Evolutionary conservation across 2,888 invertebrate species (phyloP).

Genomic region (Hypercompe scribonia): DNA sequence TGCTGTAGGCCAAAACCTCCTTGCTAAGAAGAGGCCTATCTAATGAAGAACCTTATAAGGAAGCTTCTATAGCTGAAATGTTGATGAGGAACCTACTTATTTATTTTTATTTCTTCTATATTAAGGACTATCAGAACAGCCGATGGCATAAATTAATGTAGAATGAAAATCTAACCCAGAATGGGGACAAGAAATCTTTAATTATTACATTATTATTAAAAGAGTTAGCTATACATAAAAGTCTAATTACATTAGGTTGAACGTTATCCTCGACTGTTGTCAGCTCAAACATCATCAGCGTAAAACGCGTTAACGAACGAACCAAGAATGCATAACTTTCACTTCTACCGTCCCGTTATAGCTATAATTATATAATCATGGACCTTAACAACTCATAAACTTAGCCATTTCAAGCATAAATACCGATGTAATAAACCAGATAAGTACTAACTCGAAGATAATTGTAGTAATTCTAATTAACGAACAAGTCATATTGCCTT

Average conservation of each 20-base stretch:
- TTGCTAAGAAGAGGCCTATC: too few relatives aligned
- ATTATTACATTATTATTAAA: neutral
- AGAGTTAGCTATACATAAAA: neutral
- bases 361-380: neutral
- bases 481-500: neutral
- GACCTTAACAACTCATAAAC: conserved; percentile 5
- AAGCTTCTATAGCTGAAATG: too few relatives aligned
- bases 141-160: too few relatives aligned
- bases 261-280: neutral
- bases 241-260: neutral
- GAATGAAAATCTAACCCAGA: too few relatives aligned
- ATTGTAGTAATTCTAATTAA: neutral
- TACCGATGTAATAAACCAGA: neutral
- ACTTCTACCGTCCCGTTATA: conserved; percentile 1
- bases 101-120: too few relatives aligned
- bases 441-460: neutral
- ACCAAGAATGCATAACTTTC: conserved; percentile 4
- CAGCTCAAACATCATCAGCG: neutral
- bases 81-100: too few relatives aligned
- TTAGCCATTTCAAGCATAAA: conserved; percentile 1
- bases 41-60: too few relatives aligned
- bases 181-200: neutral
- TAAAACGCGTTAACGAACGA: neutral
- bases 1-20: too few relatives aligned
- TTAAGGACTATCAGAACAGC: too few relatives aligned